phyloP scores from a whole-genome alignment of 1,140 invertebrate genomes.

The Drosophila lowei region DNA sequence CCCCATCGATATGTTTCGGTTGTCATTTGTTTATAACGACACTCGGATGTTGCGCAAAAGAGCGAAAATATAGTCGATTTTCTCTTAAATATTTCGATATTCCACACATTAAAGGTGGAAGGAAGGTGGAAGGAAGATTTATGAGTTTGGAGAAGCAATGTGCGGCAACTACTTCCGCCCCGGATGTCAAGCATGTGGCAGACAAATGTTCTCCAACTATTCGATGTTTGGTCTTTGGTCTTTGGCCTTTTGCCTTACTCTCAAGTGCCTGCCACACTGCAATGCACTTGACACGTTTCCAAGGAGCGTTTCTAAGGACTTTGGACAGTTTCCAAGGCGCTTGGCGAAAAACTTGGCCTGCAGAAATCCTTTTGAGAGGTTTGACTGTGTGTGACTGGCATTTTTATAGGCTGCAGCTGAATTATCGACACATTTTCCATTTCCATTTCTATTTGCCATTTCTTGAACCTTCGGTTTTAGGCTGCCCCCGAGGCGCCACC shows the following conservation, averaged over 20 bases:
- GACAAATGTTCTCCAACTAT: conserved; percentile 46
- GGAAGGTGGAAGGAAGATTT: conserved; percentile 31
- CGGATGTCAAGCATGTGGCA: conserved; percentile 50
- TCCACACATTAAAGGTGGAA: conserved; percentile 43
- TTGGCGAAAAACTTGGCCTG: conserved; percentile 14
- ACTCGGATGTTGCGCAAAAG: conserved; percentile 24
- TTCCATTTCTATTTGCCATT: conserved; percentile 16
- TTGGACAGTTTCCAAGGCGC: conserved; percentile 39
- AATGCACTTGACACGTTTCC: conserved; percentile 75
- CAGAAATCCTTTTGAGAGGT: conserved; percentile 16
- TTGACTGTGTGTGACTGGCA: conserved; percentile 49
- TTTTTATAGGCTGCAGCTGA: conserved; percentile 60
- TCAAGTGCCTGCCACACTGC: conserved; percentile 58
- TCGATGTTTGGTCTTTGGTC: conserved; percentile 13
- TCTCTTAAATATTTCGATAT: conserved; percentile 48
- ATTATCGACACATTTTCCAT: conserved; percentile 53
- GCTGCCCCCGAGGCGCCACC: conserved; percentile 45
- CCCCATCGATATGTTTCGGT: conserved; percentile 32
- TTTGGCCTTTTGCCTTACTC: conserved; percentile 29
- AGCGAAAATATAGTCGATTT: not conserved
- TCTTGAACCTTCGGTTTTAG: conserved; percentile 6
- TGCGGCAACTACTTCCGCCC: conserved; percentile 39
- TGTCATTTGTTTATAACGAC: conserved; percentile 55
- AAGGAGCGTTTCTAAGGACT: conserved; percentile 22
- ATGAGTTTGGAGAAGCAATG: conserved; percentile 29